phyloP scores from a whole-genome alignment of 2,888 invertebrate species.

The Baccha elongata region DNA sequence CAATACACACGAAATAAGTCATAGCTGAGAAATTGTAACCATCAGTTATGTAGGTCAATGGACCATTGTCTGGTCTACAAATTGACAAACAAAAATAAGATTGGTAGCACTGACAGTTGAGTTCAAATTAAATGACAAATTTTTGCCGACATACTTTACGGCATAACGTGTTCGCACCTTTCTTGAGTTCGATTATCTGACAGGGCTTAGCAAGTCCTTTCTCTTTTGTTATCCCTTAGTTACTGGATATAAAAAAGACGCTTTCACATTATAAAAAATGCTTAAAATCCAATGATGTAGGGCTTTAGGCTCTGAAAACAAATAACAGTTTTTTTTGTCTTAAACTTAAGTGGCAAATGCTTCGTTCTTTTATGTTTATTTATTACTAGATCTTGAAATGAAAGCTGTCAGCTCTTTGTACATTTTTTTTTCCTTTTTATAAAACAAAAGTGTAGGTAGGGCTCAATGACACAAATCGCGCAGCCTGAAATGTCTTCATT shows the following conservation, averaged over 20 bases:
- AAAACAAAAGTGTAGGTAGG: constrained; percentile 1
- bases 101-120: constrained; percentile 41
- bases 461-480: constrained; percentile 2
- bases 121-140: constrained; percentile 53
- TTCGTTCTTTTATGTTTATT: constrained; percentile 43
- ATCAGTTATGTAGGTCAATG: constrained; percentile 66
- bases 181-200: not conserved
- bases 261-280: constrained; percentile 27
- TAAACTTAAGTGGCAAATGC: constrained; percentile 23
- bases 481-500: constrained; percentile 58
- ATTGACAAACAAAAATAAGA: constrained; percentile 5
- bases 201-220: constrained; percentile 38
- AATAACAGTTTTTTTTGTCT: not conserved
- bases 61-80: constrained; percentile 50
- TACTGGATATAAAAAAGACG: not conserved
- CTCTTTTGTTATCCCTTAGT: constrained; percentile 51
- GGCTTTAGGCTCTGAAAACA: constrained; percentile 24
- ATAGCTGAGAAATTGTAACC: constrained; percentile 54
- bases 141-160: not conserved
- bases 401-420: constrained; percentile 34
- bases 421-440: not conserved
- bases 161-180: constrained; percentile 51
- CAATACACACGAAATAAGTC: constrained; percentile 61
- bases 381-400: constrained; percentile 58
- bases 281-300: constrained; percentile 22